Conservation (phyloP, 2,888 invertebrate species). For the Ariolimax columbianus region DNA sequence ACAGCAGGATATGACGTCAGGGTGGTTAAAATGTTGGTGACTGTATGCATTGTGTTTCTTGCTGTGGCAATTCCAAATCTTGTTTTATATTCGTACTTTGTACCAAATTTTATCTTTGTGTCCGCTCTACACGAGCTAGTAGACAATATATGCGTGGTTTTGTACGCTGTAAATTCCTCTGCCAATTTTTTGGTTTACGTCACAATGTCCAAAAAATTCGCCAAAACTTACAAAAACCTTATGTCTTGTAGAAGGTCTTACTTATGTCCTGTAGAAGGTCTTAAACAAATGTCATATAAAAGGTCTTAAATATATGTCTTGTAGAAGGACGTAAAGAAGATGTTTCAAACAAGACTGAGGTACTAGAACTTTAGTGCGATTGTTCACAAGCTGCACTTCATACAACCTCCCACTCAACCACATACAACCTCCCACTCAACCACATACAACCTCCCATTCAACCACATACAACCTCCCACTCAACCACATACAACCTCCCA, state of each 20-base stretch:
- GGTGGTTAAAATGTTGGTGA: constrained; percentile 26
- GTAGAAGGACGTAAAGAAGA: too few relatives aligned
- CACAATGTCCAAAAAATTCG: constrained; percentile 31
- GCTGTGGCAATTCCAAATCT: constrained; percentile 1
- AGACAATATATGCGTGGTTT: constrained; percentile 1
- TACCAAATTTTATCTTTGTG: constrained; percentile 7
- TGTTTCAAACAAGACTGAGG: too few relatives aligned
- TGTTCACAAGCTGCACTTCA: too few relatives aligned
- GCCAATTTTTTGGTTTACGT: constrained; percentile 31
- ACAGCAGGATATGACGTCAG: constrained; percentile 23
- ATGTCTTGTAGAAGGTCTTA: neutral
- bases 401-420: too few relatives aligned
- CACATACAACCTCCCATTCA: too few relatives aligned
- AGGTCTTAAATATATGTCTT: too few relatives aligned
- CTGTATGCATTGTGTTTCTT: constrained; percentile 18
- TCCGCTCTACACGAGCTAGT: neutral
- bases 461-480: too few relatives aligned
- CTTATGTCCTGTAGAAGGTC: too few relatives aligned
- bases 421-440: too few relatives aligned
- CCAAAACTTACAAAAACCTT: neutral
- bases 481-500: too few relatives aligned
- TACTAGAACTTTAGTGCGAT: too few relatives aligned
- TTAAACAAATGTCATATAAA: too few relatives aligned
- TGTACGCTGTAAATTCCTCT: constrained; percentile 2
- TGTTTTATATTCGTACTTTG: constrained; percentile 11